Conservation (phyloP, 2,113 vertebrate species). For the Dasypus novemcinctus region DNA sequence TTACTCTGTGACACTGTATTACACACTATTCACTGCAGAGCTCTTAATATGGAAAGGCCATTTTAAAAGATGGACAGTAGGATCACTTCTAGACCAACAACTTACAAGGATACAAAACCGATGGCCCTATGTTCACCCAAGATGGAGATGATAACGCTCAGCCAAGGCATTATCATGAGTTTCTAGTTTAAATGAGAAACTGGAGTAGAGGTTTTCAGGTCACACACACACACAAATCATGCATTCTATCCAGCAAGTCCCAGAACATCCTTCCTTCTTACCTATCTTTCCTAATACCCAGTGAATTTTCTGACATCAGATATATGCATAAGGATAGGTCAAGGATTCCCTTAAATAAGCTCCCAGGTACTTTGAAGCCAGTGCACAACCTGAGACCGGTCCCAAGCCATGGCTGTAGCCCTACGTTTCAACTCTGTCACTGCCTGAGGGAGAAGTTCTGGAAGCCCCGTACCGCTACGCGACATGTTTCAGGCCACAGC, state of each 20-base stretch:
- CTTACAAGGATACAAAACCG: not conserved
- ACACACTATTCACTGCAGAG: not conserved
- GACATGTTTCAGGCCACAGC: not conserved
- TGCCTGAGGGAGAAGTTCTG: not conserved
- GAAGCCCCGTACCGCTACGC: not conserved
- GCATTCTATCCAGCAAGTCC: not conserved
- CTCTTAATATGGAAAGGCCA: not conserved
- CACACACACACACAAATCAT: not conserved
- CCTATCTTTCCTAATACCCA: not conserved
- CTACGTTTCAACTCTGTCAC: not conserved
- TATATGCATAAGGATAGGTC: not conserved
- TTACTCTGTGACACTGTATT: not conserved
- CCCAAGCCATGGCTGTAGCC: not conserved
- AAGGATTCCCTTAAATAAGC: not conserved
- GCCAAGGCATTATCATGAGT: not conserved
- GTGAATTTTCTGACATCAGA: not conserved
- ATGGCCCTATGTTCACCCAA: not conserved
- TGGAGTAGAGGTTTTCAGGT: conserved; percentile 1
- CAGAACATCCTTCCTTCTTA: not conserved
- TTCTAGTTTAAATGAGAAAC: conserved; percentile 34
- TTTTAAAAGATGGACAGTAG: not conserved
- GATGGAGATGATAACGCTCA: not conserved
- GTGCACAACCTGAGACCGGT: not conserved
- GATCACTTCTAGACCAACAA: not conserved
- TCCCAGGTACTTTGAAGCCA: not conserved